Conservation (phyloP, 2,797 vertebrate genomes). For the Acrocephalus scirpaceus region DNA sequence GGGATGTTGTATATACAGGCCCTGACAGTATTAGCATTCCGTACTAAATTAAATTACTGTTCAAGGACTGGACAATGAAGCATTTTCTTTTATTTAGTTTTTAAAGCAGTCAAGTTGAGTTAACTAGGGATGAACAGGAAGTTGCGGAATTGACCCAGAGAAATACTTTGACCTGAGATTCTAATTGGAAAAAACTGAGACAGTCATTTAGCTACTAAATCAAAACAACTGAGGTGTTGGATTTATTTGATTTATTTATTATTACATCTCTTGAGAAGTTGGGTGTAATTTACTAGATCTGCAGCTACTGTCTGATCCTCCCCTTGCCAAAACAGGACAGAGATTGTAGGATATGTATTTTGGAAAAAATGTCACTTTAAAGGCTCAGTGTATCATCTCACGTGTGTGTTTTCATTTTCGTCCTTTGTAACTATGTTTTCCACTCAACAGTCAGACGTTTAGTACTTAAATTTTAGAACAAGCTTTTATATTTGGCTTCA, state of each 20-base stretch:
- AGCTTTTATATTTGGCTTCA: neutral
- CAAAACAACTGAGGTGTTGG: neutral
- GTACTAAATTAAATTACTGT: neutral
- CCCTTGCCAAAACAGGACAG: neutral
- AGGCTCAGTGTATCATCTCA: neutral
- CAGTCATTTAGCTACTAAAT: neutral
- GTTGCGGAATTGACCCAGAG: neutral
- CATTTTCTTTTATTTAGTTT: neutral
- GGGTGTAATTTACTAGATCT: neutral
- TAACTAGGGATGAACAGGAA: neutral
- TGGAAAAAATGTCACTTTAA: neutral
- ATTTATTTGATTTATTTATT: neutral
- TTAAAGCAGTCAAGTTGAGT: neutral
- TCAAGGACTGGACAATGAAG: neutral
- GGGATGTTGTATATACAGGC: neutral
- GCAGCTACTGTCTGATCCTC: neutral
- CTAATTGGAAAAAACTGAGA: neutral
- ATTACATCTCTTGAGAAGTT: neutral
- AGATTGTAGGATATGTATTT: neutral
- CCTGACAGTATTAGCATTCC: neutral
- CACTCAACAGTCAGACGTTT: neutral
- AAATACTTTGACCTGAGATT: neutral
- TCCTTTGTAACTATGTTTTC: neutral
- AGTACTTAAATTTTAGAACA: neutral
- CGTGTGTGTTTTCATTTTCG: neutral